Conservation (phyloP, 2,113 vertebrate species). For the Hippocampus barbouri region DNA sequence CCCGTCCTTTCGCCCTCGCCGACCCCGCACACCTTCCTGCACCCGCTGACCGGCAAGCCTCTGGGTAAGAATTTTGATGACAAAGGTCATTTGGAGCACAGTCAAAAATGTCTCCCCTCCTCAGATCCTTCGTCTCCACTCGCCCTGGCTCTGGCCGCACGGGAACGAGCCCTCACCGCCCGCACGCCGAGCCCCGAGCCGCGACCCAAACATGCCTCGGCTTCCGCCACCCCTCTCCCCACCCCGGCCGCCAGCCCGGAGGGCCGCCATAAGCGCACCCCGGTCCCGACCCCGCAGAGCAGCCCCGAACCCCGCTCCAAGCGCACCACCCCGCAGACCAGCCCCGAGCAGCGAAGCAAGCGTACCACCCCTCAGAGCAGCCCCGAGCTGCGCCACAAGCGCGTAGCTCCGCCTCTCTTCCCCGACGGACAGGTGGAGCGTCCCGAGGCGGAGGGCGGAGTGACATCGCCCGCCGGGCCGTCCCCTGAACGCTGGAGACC, state of each 20-base stretch:
- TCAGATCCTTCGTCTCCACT: slow-evolving; percentile 91
- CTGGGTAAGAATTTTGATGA: slow-evolving; percentile 53
- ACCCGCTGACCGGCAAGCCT: slow-evolving; percentile 93
- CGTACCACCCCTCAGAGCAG: slow-evolving; percentile 87
- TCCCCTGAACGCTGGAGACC: slow-evolving; percentile 67
- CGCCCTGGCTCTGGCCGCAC: slow-evolving; percentile 92
- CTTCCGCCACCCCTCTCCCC: slow-evolving; percentile 52
- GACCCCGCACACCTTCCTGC: slow-evolving; percentile 89
- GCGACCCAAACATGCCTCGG: slow-evolving; percentile 53
- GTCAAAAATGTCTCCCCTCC: neutral
- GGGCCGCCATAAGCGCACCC: slow-evolving; percentile 71
- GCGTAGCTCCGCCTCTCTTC: slow-evolving; percentile 59
- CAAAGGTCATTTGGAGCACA: neutral
- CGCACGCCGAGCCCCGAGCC: slow-evolving; percentile 82
- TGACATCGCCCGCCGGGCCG: slow-evolving; percentile 78
- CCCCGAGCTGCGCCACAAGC: slow-evolving; percentile 62
- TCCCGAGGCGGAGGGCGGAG: slow-evolving; percentile 79
- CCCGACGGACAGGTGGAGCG: slow-evolving; percentile 81
- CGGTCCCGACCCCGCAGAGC: slow-evolving; percentile 77
- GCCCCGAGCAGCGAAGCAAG: slow-evolving; percentile 67
- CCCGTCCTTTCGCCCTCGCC: slow-evolving; percentile 82
- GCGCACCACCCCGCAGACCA: slow-evolving; percentile 77
- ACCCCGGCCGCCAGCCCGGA: slow-evolving; percentile 82
- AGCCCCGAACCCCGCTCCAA: slow-evolving; percentile 81
- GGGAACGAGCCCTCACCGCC: slow-evolving; percentile 89